Conservation (phyloP, 2,797 vertebrate genomes). For the Clarias fuscus region DNA sequence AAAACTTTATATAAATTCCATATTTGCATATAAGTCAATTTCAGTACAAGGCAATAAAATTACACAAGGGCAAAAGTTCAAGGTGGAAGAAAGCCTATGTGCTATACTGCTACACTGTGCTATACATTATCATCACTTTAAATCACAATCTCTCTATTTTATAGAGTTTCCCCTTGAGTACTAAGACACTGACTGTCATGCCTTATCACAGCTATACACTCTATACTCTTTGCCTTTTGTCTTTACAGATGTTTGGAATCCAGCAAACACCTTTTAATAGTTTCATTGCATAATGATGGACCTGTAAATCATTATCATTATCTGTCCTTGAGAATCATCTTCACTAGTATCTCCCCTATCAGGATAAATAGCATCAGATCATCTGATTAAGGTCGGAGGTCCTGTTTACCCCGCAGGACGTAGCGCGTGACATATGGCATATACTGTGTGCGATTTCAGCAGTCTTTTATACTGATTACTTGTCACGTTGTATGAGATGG, state of each 20-base stretch:
- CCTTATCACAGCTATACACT: background rate
- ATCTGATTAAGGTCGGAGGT: slow-evolving; percentile 25
- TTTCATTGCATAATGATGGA: background rate
- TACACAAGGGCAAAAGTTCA: background rate
- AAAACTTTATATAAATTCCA: too few relatives aligned
- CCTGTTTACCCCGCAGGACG: background rate
- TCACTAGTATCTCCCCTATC: slow-evolving; percentile 45
- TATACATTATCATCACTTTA: background rate
- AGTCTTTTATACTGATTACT: background rate
- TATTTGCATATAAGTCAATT: background rate
- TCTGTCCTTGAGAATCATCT: slow-evolving; percentile 36
- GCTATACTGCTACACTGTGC: background rate
- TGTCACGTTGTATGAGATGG: background rate
- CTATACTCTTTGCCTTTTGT: background rate
- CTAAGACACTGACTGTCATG: too few relatives aligned
- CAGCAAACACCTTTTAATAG: background rate
- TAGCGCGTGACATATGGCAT: background rate
- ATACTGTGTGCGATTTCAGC: background rate
- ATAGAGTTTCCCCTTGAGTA: background rate
- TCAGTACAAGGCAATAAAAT: background rate
- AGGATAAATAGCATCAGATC: slow-evolving; percentile 12
- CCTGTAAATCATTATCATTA: slow-evolving; percentile 46
- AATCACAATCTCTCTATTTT: background rate
- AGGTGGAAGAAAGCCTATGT: background rate
- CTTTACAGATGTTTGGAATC: background rate